Evolutionary conservation across 2,888 invertebrate genomes (phyloP).

Genomic region (Phyto melanocephala): DNA sequence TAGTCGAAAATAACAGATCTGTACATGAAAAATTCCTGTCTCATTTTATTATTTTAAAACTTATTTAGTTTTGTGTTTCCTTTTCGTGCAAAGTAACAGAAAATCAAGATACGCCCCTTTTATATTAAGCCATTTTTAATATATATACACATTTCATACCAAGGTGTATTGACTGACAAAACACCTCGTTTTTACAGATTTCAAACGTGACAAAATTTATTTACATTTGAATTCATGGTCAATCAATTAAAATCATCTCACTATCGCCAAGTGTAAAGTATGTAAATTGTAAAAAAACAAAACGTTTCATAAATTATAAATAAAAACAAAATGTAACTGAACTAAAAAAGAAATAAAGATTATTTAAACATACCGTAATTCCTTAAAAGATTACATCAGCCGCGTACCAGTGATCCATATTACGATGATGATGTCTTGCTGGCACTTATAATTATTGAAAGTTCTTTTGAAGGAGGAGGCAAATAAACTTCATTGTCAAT

Average conservation of each 20-base stretch:
- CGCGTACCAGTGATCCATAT: slow-evolving; percentile 63
- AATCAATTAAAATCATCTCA: background rate
- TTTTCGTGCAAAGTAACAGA: no score
- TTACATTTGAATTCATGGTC: slow-evolving; percentile 3
- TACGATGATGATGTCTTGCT: slow-evolving; percentile 34
- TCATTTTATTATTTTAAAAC: no score
- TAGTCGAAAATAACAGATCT: no score
- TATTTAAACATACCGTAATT: slow-evolving; percentile 64
- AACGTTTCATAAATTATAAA: background rate
- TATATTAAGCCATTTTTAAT: no score
- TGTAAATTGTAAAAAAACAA: slow-evolving; percentile 14
- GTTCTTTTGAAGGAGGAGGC: background rate
- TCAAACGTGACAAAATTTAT: background rate
- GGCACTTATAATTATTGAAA: slow-evolving; percentile 19
- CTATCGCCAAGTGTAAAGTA: slow-evolving; percentile 29
- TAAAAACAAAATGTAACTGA: slow-evolving; percentile 24
- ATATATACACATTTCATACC: no score
- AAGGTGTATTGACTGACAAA: no score
- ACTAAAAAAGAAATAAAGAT: slow-evolving; percentile 56
- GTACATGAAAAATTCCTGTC: no score
- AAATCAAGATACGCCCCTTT: no score
- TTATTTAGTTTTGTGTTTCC: no score
- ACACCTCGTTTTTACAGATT: background rate
- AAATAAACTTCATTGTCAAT: slow-evolving; percentile 52
- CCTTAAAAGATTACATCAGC: slow-evolving; percentile 66